A percentile compares a stretch with the other conserved stretches of the same genome.
These are phyloP conservation scores for Drosophila tripunctata DNA, from an alignment of 2,888 invertebrate species.

Conservation along the genomic window DNA sequence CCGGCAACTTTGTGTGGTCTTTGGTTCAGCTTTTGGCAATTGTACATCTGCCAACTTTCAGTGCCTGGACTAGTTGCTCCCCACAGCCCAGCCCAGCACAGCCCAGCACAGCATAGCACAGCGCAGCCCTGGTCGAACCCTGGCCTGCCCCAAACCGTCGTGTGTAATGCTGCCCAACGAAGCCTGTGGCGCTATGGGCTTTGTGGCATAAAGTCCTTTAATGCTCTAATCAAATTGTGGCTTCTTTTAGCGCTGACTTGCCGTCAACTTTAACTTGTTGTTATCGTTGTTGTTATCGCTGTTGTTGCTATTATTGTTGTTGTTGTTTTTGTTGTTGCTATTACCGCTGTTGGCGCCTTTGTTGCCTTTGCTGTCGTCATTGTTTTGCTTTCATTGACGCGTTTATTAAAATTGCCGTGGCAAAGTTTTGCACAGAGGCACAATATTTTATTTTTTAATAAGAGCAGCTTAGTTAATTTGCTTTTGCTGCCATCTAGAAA, in stretches of 20 bases:
- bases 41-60: constrained; percentile 32
- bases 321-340: constrained; percentile 30
- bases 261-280: constrained; percentile 43
- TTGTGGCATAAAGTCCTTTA: constrained; percentile 76
- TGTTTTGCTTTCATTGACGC: constrained; percentile 78
- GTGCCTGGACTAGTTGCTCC: constrained; percentile 5
- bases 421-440: constrained; percentile 53
- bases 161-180: constrained; percentile 7
- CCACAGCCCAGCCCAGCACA: neutral
- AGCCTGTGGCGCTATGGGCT: constrained; percentile 67
- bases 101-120: neutral
- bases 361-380: constrained; percentile 61
- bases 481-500: constrained; percentile 22
- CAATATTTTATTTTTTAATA: constrained; percentile 58
- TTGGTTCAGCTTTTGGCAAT: constrained; percentile 20
- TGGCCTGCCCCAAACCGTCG: neutral
- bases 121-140: neutral
- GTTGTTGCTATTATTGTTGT: constrained; percentile 30
- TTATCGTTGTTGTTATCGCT: constrained; percentile 39
- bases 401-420: constrained; percentile 75
- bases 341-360: constrained; percentile 30
- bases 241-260: constrained; percentile 65
- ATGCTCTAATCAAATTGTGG: constrained; percentile 80
- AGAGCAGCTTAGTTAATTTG: constrained; percentile 47
- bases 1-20: constrained; percentile 45